Base-by-base conservation (phyloP, 2,797 vertebrate species). In the Graptemys geographica region DNA sequence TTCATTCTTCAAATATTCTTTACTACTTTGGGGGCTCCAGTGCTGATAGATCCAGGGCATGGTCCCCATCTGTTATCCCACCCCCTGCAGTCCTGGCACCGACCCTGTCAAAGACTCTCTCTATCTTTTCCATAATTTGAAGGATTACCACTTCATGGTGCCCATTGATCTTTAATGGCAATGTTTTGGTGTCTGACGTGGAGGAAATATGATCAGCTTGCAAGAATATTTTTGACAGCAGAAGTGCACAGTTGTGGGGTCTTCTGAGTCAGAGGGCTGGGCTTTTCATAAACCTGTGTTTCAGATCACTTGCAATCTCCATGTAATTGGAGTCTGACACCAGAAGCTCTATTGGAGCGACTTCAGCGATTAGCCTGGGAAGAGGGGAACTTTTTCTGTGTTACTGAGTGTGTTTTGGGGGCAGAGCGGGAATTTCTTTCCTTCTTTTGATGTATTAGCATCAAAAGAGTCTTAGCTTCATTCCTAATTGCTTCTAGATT, bases 361-460 rank as follows among this genome's bases (percentile, higher is more conserved):
- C 93, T 98, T 96, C 92, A 97, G 92, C 93, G 97, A 94, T 96
- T 97, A 91, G 87, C 86, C 91, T 93, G 92, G 95, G 94, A 97
- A 96, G 95, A 95, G 96, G 92, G 95, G 96, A 97, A 88, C 95
- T 95, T 90, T 93, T 84, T 96, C 90, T 83, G 89, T 90, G 94
- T 97, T 95, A 93, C 92, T 78, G 74, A 87, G 62, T 55, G 90
- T 84, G 81, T 82, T 56, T 47, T 62, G 44, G 57, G 78, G 82
- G 79, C 9, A 19, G 91, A 82, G 84, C 44, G 62, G 76, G 90
- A 82, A 72, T 78, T 97, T 97, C 96, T 98, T 86, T 84, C 56
- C 90, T 97, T 84, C 86, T 92, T 97, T 96, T 97, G 96, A 95
- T 96, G 87, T 96, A 94, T 96, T 96, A 97, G 96, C 94, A 94